Evolutionary conservation across 2,113 vertebrate genomes (phyloP), one percentile per base, ranked within the genome.

Genomic region (Actenoides hombroni): DNA sequence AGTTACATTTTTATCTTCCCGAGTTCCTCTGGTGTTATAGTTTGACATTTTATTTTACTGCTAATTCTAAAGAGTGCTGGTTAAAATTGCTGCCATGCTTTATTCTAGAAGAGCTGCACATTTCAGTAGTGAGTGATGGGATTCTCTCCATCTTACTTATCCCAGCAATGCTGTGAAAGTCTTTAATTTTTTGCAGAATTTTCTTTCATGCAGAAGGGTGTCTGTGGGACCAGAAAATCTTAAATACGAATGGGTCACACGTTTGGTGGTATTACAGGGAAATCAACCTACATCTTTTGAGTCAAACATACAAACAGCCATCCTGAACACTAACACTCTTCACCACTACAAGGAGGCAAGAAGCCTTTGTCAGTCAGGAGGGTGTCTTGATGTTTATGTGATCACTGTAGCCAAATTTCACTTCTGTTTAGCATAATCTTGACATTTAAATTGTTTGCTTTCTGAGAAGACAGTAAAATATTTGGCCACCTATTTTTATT

Each of bases 31-130:
- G 59, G 37, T 83, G 26, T 81, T 76, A 26, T 6, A 64, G 42
- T 86, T 88, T 84, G 92, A 64, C 51, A 59, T 80, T 93, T 86
- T 75, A 40, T 83, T 90, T 90, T 90, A 61, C n/a, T 92, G 42
- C 60, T 86, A 42, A 54, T 81, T 89, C 69, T 71, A 42, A 91
- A 84, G 28, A 80, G 51, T 40, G 69, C 53, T 64, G 56, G 42
- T 84, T 78, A 56, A 86, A 92, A 88, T 59, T 67, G 60, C 80
- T 92, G 64, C 83, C 60, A 25, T 83, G 71, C 54, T 90, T 88
- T 67, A 25, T 61, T 93, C 54, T 76, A 54, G 54, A 85, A 67
- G 83, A 53, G 23, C 63, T 85, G 59, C 37, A 8, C 83, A 29
- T 90, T 87, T 94, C 78, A 57, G 67, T 31, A 82, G 31, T 37